Conservation (phyloP, 2,797 vertebrate genomes). For the Hirundo rustica region DNA sequence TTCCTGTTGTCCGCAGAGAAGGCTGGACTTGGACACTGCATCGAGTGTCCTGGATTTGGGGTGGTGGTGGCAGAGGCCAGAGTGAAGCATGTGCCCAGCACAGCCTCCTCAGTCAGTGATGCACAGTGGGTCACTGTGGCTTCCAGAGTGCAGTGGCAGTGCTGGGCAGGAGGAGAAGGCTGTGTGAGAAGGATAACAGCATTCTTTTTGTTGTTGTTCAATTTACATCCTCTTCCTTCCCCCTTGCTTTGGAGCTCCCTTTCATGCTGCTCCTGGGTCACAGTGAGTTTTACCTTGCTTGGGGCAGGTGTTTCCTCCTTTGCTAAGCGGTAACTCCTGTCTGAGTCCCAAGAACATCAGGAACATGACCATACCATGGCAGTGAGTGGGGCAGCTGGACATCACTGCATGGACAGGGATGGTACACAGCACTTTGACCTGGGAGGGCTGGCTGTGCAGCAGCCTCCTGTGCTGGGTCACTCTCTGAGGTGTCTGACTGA, state of each 20-base stretch:
- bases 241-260: neutral
- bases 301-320: neutral
- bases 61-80: neutral
- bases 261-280: neutral
- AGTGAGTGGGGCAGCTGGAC: neutral
- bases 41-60: neutral
- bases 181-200: too few relatives aligned
- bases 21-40: neutral
- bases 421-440: neutral
- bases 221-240: neutral
- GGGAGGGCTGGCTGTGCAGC: neutral
- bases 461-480: neutral
- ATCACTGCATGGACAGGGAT: fast-evolving
- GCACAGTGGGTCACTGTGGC: neutral
- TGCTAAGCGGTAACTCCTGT: neutral
- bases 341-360: neutral
- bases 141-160: neutral
- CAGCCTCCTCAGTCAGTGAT: fast-evolving
- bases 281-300: neutral
- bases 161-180: too few relatives aligned
- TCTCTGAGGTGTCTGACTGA: neutral
- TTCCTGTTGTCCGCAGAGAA: neutral
- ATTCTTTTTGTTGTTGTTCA: neutral
- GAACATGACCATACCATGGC: fast-evolving
- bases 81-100: neutral